phyloP scores from a whole-genome alignment of 1,140 invertebrate species.

The Scaptomyza hsui region DNA sequence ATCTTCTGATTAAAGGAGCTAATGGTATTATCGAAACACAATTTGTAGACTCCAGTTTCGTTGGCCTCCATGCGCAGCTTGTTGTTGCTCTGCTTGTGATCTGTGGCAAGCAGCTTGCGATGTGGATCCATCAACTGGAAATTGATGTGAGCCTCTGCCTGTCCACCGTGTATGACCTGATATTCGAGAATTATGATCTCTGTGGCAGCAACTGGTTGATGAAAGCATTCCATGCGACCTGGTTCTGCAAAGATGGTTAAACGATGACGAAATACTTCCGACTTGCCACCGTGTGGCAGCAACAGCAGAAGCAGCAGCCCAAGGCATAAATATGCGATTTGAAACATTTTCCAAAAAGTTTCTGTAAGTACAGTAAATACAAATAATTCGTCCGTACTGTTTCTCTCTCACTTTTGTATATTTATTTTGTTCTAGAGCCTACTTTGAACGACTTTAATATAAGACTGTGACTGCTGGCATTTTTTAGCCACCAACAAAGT shows the following conservation, averaged over 20 bases:
- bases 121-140: conserved; percentile 87
- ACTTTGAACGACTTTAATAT: conserved; percentile 1
- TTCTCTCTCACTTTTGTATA: background rate
- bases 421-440: background rate
- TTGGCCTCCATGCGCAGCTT: conserved; percentile 85
- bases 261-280: conserved; percentile 85
- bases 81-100: conserved; percentile 87
- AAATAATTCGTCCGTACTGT: conserved; percentile 23
- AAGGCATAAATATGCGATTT: conserved; percentile 26
- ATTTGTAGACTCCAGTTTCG: conserved; percentile 88
- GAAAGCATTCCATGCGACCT: conserved; percentile 88
- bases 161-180: conserved; percentile 90
- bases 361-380: conserved; percentile 10
- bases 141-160: conserved; percentile 90
- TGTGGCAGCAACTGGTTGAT: conserved; percentile 85
- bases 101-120: conserved; percentile 86
- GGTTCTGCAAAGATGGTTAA: conserved; percentile 88
- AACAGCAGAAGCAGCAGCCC: background rate
- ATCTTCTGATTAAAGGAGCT: conserved; percentile 90
- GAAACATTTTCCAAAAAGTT: conserved; percentile 48
- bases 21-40: conserved; percentile 93
- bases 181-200: conserved; percentile 89
- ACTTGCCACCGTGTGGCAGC: conserved; percentile 20
- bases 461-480: background rate
- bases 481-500: background rate